Conservation (phyloP, 2,797 vertebrate species). For the Pristis pectinata region DNA sequence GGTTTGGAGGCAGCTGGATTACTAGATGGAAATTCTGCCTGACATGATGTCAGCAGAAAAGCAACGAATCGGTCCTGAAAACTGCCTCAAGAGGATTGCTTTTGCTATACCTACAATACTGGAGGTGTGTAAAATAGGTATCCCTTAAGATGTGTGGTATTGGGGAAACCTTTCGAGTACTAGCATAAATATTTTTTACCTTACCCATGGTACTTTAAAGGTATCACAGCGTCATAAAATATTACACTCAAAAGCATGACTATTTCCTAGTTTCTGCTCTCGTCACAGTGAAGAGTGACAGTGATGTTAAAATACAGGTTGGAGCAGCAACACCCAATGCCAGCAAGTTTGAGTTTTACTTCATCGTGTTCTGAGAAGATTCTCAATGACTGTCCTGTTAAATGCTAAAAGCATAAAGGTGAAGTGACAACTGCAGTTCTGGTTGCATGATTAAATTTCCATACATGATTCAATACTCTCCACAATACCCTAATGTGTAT, state of each 20-base stretch:
- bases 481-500: neutral
- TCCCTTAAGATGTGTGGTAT: no score
- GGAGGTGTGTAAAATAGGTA: neutral
- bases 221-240: neutral
- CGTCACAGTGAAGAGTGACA: neutral
- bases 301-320: neutral
- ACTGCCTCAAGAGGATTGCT: neutral
- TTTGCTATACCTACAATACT: neutral
- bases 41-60: neutral
- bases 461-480: neutral
- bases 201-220: neutral
- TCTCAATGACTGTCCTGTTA: neutral
- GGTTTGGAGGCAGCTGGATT: conserved; percentile 1
- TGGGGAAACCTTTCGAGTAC: neutral
- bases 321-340: neutral
- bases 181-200: neutral
- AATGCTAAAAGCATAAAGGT: neutral
- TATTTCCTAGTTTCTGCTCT: neutral
- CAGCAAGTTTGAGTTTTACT: neutral
- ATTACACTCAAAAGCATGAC: neutral
- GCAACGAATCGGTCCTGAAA: no score
- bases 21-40: conserved; percentile 5
- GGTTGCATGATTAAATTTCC: neutral
- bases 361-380: no score
- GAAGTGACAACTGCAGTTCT: neutral